Conservation (phyloP, 2,797 vertebrate genomes). For the Myripristis jacobus region DNA sequence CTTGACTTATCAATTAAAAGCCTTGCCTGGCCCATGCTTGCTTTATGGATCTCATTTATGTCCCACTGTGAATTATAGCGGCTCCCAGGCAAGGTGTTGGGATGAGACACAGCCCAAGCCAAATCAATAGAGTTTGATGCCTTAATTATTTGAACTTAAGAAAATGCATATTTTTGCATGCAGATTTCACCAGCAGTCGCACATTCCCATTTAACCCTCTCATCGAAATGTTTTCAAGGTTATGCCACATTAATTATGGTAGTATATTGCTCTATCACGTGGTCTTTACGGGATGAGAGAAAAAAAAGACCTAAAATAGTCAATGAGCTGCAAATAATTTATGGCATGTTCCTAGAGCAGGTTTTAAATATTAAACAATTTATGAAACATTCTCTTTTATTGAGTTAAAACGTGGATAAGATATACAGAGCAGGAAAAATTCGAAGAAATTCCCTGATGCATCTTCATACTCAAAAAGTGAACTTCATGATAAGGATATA, state of each 20-base stretch:
- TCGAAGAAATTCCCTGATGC: conserved; percentile 19
- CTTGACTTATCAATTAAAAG: conserved; percentile 78
- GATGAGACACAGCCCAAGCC: conserved; percentile 18
- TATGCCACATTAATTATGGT: not conserved
- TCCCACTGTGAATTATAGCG: conserved; percentile 26
- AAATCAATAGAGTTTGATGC: conserved; percentile 39
- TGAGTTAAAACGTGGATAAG: conserved; percentile 9
- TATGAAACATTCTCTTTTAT: conserved; percentile 52
- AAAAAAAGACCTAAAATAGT: conserved; percentile 17
- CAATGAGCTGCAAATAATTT: conserved; percentile 41
- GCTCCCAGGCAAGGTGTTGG: conserved; percentile 25
- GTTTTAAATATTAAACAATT: conserved; percentile 47
- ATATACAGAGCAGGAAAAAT: conserved; percentile 24
- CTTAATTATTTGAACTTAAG: conserved; percentile 38
- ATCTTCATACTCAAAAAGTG: conserved; percentile 33
- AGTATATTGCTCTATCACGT: not conserved
- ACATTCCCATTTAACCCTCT: conserved; percentile 10
- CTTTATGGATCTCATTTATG: conserved; percentile 45
- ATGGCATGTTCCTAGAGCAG: conserved; percentile 32
- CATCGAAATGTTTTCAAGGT: conserved; percentile 11
- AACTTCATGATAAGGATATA: conserved; percentile 30
- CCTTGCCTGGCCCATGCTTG: conserved; percentile 23
- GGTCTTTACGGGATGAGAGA: not conserved
- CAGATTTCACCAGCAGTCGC: not conserved
- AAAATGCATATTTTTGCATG: conserved; percentile 33